Percentiles rank a stretch among this genome's conserved stretches.
Evolutionary conservation across 1,140 invertebrate genomes (phyloP).

Genomic region (Phortica variegata): DNA sequence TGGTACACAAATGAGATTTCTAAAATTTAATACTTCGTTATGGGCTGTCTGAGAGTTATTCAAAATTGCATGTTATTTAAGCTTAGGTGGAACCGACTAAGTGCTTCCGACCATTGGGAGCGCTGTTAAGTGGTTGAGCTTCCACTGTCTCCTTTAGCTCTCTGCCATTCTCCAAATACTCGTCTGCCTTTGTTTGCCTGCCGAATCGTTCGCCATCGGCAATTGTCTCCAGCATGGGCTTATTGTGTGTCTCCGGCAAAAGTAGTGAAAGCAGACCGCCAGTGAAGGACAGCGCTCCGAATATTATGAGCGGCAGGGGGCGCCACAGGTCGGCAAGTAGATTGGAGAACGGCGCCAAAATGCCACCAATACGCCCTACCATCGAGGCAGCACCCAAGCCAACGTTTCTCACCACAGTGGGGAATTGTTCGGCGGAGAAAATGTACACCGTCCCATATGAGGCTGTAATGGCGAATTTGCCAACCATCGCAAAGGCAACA

Average conservation of each 20-base stretch:
- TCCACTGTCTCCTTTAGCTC: conserved; percentile 23
- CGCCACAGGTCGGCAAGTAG: conserved; percentile 65
- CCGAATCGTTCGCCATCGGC: conserved; percentile 73
- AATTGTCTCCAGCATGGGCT: conserved; percentile 73
- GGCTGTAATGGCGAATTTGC: conserved; percentile 79
- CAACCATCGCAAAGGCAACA: conserved; percentile 73
- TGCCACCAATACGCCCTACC: conserved; percentile 74
- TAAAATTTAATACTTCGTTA: conserved; percentile 39
- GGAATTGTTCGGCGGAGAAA: conserved; percentile 81
- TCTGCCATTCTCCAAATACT: conserved; percentile 33
- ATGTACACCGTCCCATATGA: conserved; percentile 80
- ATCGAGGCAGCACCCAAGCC: conserved; percentile 77
- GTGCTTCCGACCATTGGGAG: conserved; percentile 24
- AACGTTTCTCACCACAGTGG: conserved; percentile 78
- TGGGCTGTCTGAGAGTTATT: too few relatives aligned
- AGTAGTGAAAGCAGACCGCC: conserved; percentile 69
- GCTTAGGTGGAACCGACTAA: conserved; percentile 13
- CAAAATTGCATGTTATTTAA: too few relatives aligned
- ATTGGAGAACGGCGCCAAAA: conserved; percentile 73
- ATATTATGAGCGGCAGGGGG: conserved; percentile 72
- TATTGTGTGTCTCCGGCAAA: conserved; percentile 76
- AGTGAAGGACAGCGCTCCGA: conserved; percentile 66
- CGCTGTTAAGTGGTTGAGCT: conserved; percentile 31
- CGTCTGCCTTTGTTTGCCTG: conserved; percentile 24
- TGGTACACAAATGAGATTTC: conserved; percentile 41